A percentile compares a stretch with the other conserved stretches of the same genome.
Evolutionary conservation across 1,140 invertebrate species (phyloP).

Genomic region (Rhopalosiphum padi): DNA sequence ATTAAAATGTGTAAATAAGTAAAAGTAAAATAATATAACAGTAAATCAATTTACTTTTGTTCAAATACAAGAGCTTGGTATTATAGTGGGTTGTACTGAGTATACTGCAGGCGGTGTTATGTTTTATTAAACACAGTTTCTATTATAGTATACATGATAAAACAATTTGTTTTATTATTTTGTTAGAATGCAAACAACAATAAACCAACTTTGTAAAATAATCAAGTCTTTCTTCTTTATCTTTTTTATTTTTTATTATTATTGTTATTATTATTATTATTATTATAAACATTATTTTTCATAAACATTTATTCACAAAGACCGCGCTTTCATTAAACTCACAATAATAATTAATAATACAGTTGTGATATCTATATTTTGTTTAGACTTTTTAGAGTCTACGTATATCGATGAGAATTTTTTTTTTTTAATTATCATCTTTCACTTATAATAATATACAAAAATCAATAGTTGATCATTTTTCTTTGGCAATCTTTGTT

Average conservation of each 20-base stretch:
- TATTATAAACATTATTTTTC: neutral
- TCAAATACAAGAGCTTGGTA: neutral
- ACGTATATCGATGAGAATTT: neutral
- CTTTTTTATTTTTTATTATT: constrained; percentile 12
- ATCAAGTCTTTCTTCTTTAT: neutral
- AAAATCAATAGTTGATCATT: too few species aligned
- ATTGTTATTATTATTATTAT: neutral
- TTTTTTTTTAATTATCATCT: too few species aligned
- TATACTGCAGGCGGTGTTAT: constrained; percentile 7
- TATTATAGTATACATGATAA: constrained; percentile 10
- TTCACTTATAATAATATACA: too few species aligned
- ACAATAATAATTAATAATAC: neutral
- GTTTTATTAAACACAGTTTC: neutral
- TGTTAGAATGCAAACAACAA: neutral
- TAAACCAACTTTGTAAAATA: constrained; percentile 6
- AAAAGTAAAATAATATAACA: neutral
- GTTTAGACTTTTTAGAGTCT: neutral
- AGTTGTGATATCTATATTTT: neutral
- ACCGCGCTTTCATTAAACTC: neutral
- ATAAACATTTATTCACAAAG: neutral
- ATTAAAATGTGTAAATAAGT: neutral
- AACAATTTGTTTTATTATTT: constrained; percentile 19
- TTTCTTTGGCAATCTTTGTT: too few species aligned
- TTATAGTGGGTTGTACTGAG: neutral
- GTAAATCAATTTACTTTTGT: neutral